Conservation (phyloP, 2,113 vertebrate genomes). For the Rhinopomastus cyanomelas region DNA sequence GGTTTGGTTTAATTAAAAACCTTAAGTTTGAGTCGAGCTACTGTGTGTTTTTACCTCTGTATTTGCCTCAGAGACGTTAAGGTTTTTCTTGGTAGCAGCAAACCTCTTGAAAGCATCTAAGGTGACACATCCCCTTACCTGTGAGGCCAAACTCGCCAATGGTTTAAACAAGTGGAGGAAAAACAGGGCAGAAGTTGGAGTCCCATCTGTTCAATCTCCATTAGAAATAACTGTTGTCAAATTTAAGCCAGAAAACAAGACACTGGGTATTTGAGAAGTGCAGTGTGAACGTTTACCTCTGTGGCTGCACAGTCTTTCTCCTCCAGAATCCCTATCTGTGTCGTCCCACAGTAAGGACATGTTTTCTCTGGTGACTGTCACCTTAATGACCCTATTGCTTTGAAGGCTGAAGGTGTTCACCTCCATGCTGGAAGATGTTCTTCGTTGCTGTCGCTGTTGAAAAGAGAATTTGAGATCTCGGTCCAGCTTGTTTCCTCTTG, state of each 20-base stretch:
- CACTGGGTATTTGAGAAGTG: background rate
- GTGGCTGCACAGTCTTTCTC: background rate
- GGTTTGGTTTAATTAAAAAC: background rate
- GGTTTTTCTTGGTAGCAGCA: background rate
- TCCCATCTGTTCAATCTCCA: background rate
- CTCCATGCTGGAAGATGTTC: background rate
- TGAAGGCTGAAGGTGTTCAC: background rate
- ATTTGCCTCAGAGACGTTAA: background rate
- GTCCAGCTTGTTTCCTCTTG: background rate
- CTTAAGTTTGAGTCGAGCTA: background rate
- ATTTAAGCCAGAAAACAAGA: background rate
- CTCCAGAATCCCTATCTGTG: rapidly evolving
- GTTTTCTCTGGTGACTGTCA: background rate
- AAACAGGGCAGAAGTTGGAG: background rate
- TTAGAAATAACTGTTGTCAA: background rate
- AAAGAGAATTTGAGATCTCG: background rate
- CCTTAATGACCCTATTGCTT: background rate
- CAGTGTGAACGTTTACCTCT: background rate
- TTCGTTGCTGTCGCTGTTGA: background rate
- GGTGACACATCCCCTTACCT: background rate
- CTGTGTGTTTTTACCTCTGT: background rate
- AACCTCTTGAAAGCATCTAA: background rate
- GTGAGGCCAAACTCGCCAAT: background rate
- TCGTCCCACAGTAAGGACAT: background rate
- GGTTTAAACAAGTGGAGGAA: background rate